These are phyloP conservation scores for Tetramorium parvispinum DNA, from an alignment of 1,140 invertebrate genomes.

Conservation along the genomic window DNA sequence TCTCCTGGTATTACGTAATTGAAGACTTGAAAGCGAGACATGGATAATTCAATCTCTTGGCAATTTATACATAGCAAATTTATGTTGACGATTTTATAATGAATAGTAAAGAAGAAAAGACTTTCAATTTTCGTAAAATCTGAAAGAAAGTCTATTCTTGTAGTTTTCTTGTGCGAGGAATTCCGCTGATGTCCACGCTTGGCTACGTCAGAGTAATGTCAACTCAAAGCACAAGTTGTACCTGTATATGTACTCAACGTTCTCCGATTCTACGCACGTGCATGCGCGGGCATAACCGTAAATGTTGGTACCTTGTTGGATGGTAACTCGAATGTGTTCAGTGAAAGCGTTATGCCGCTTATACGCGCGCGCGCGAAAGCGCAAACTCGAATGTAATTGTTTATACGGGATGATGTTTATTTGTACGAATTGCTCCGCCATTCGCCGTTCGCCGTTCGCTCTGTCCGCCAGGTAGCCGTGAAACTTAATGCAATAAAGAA, in stretches of 20 bases:
- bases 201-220: not conserved
- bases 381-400: constrained; percentile 16
- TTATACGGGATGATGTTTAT: constrained; percentile 7
- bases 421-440: constrained; percentile 3
- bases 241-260: constrained; percentile 19
- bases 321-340: constrained; percentile 22
- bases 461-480: not conserved
- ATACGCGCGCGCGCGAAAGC: not conserved
- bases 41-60: not conserved
- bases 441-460: not conserved
- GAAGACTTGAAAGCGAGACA: not conserved
- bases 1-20: not conserved
- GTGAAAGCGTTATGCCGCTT: constrained; percentile 6
- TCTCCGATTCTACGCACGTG: constrained; percentile 13
- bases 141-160: not conserved
- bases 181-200: not conserved
- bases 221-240: not conserved
- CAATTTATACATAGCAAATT: not conserved
- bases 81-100: not conserved
- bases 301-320: constrained; percentile 4
- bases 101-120: not conserved
- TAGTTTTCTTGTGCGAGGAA: not conserved
- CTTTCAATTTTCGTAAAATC: not conserved
- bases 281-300: constrained; percentile 2
- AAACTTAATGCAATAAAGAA: not conserved